Evolutionary conservation across 2,797 vertebrate species (phyloP), one percentile per base, ranked within the genome.

Genomic region (Thripadectes ignobilis): DNA sequence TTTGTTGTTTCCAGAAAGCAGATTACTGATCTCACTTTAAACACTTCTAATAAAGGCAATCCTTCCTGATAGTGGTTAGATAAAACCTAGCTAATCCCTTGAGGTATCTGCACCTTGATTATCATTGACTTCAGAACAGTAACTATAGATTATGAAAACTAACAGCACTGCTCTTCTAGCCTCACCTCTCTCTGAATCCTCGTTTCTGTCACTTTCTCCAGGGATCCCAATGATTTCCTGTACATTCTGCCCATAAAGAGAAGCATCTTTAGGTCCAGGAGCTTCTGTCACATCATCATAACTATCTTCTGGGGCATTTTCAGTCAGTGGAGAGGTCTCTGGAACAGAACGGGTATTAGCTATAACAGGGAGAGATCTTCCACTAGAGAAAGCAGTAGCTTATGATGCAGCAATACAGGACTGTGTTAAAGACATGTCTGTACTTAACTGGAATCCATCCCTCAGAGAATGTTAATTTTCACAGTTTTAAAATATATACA

Each of bases 211-310:
- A 58, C 11, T 55, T 88, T 81, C 69, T 62, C 43, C 85, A 61
- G 30, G 22, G 27, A 32, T 63, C 20, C 5, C 51, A 66, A 5
- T 58, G 30, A 45, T 75, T 72, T 92, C 32, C 29, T 84, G 66
- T 26, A 75, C 69, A 48, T 91, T 88, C 39, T 88, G 49, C 39
- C 6, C 66, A 18, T 55, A 75, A 88, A 14, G 29, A 46, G 82
- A 61, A 85, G 20, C n/a, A 48, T 75, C 82, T 85, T 75, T 72
- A 81, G 58, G 54, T 62, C 29, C 79, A 84, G 82, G 39, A 81
- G 11, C 62, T 78, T 89, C 92, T 92, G 61, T 62, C 0, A 1
- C 94, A 62, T 96, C 94, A 59, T 97, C 96, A 72, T 97, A 97
- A 34, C 23, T 45, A 27, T 88, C 62, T 89, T 95, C 82, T 24